Conservation (phyloP, 2,113 vertebrate species). For the Oryzias melastigma region DNA sequence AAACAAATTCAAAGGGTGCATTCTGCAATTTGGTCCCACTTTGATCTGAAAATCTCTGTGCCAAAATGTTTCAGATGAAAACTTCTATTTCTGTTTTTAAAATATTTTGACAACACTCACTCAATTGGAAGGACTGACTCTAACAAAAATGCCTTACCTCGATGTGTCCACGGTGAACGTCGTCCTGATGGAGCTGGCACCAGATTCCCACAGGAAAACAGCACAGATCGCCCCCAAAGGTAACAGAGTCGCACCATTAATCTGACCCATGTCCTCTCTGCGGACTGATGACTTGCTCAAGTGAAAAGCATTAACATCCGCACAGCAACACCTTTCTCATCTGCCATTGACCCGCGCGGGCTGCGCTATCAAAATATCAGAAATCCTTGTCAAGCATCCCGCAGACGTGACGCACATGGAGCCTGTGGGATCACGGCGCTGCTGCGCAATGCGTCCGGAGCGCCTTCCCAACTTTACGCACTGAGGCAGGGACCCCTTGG, state of each 20-base stretch:
- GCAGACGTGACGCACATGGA: slow-evolving; percentile 51
- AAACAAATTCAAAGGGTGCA: slow-evolving; percentile 1
- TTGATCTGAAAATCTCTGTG: slow-evolving; percentile 4
- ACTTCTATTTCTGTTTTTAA: no score
- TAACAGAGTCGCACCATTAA: slow-evolving; percentile 63
- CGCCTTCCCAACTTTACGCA: slow-evolving; percentile 58
- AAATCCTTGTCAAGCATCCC: slow-evolving; percentile 39
- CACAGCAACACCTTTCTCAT: slow-evolving; percentile 28
- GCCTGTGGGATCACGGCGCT: slow-evolving; percentile 17
- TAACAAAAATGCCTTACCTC: slow-evolving; percentile 42
- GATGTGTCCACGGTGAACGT: slow-evolving; percentile 63
- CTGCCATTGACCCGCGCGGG: slow-evolving; percentile 27
- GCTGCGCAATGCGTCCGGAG: slow-evolving; percentile 41
- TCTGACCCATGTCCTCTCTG: slow-evolving; percentile 70
- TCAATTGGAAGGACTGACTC: neutral
- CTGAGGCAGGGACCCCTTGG: slow-evolving; percentile 59
- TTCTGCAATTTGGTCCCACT: neutral
- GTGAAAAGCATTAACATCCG: slow-evolving; percentile 31
- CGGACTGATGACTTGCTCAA: slow-evolving; percentile 22
- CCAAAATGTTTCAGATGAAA: no score
- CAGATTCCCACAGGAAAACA: slow-evolving; percentile 64
- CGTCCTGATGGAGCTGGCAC: slow-evolving; percentile 65
- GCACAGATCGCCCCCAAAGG: slow-evolving; percentile 60
- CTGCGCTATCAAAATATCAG: slow-evolving; percentile 8
- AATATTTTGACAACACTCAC: no score